Base-by-base conservation (phyloP, 2,888 invertebrate genomes). In the Neria commutata region DNA sequence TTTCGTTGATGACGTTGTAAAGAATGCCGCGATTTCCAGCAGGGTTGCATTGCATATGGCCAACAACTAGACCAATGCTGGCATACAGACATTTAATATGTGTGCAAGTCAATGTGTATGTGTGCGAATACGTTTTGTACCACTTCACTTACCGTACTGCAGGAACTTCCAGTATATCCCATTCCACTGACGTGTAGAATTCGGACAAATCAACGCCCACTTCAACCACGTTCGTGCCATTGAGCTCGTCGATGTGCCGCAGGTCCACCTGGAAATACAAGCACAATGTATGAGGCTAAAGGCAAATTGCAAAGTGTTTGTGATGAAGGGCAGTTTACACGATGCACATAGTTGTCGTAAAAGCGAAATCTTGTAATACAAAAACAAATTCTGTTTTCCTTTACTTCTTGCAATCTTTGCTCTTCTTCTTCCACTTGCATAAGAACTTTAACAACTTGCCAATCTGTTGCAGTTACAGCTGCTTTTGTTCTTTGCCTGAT, bases 111-210 rank as follows among this genome's bases (percentile, higher is more conserved):
- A n/a, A n/a, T n/a, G n/a, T n/a, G n/a, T n/a, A n/a, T n/a, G n/a
- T n/a, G n/a, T n/a, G n/a, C n/a, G n/a, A n/a, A n/a, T n/a, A n/a
- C n/a, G n/a, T 21, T 54, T 56, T 59, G 52, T 59, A 29, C 58
- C 60, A 68, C 67, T 62, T 68, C 16, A 76, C 79, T 84, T 79
- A 92, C 92, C 94, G 90, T 68, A 94, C 92, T 68, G 94, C 94
- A 68, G 94, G 95, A 78, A 97, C 98, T 85, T 95, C 94, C 64
- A 98, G 86, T 74, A 98, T 95, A 84, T 98, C 98, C 98, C 98
- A 98, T 84, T 98, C 98, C 56, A 98, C 98, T 64, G 95, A 95
- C 88, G 93, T 94, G 85, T 98, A 98, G 86, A 98, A 98, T 84
- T 97, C 98, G 55, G 94, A 92, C 66, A 98, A 87, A 83, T 98